Evolutionary conservation across 30 jellyfish, hydroid and myxozoan species (phyloP), one percentile per base, ranked within the genome.

Genomic region (Catostylus mosaicus): DNA sequence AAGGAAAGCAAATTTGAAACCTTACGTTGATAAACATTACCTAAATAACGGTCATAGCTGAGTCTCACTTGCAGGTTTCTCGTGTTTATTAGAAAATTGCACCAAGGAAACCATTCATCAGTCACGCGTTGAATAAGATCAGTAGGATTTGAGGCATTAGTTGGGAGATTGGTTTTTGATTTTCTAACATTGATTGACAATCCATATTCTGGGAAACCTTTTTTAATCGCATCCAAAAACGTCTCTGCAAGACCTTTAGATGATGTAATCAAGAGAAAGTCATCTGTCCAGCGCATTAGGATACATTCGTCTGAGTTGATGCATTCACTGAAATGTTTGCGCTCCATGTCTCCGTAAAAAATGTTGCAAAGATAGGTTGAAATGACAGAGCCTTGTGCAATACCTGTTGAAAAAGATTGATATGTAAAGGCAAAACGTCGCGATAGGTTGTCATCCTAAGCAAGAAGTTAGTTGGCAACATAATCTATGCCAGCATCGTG

Each of bases 221-320:
- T 14, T 20, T 47, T 27, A 78, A 94, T 38, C 32, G 24, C 60
- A 31, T 22, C 43, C 30, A 94, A 14, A 73, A 94, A 94, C 11
- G 27, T 48, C 24, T 16, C 64, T 9, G 96, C 96, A 12, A 23
- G 22, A 2, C 37, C 65, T 37, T 79, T 48, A 1, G 92, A 72
- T 11, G 96, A 67, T 27, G 97, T 48, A 50, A 94, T 79, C 34
- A 83, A 62, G 12, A 94, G 65, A 45, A 38, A 94, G 73, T 94
- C 99, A 47, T 94, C 99, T 30, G 87, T 91, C 97, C 97, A 88
- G 1, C 99, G 97, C 96, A 94, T 83, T 35, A 88, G 70, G 45
- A 94, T 0, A 33, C 83, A 48, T 40, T 94, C 77, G 10, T 83
- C 80, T 22, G 88, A 45, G 9, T 36, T 52, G 50, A 75, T 31